Evolutionary conservation across 2,113 vertebrate species (phyloP), one percentile per base, ranked within the genome.

Genomic region (Poeciliopsis occidentalis): DNA sequence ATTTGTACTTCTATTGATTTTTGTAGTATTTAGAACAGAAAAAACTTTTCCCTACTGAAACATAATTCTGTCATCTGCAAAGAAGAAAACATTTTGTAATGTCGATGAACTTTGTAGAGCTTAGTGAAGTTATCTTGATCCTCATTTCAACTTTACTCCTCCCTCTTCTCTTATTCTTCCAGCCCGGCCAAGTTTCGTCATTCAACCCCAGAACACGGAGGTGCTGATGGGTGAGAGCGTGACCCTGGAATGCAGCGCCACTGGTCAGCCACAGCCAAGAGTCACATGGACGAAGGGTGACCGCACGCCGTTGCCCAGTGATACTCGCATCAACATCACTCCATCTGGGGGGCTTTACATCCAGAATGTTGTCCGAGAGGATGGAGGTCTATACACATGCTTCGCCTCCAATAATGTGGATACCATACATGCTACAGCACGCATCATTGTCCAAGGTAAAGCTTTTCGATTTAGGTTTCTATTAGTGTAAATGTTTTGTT

Each of bases 161-260:
- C 17, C 22, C 44, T 29, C n/a, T 4, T 51, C 11, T 19, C 0
- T 63, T 72, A 19, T 31, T 75, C 27, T 85, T 78, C 75, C 89
- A 99, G 98, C 96, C 3, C 94, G 96, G 26, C 98, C 97, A 31
- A 96, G 96, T 88, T 99, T 99, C 76, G 97, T 99, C 81, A 99
- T 99, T 90, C 98, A 98, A 78, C 98, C 98, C 0, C 97, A 98
- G 94, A 99, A 98, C 90, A 99, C 98, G 0, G 98, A 99, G 90
- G 98, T 99, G 60, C 92, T 99, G 79, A 96, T 99, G 29, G 98
- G 98, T 6, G 96, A 99, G 91, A 97, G 98, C 0, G 96, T 99
- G 75, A 99, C 98, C 0, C 84, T 99, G 88, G 98, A 99, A 86
- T 99, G 98, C 91, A 99, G 98, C 0, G 97, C 98, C 66, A 93